Base-by-base conservation (phyloP, 2,888 invertebrate genomes). In the Augiades crinisus region DNA sequence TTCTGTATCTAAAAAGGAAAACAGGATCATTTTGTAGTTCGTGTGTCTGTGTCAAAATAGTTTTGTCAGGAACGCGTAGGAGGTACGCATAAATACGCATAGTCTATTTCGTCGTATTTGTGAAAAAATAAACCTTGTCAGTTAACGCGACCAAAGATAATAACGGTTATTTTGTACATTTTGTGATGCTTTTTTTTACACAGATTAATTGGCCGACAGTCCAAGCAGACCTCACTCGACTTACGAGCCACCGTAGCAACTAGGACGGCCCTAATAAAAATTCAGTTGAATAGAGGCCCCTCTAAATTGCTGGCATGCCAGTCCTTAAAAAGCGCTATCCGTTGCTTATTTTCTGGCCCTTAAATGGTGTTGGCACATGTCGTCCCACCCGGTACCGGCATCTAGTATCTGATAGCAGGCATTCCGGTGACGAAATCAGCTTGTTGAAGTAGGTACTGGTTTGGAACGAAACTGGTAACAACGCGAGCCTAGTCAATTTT, bases 301-400 rank as follows among this genome's bases (percentile, higher is more conserved):
- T 54, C 67, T 63, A 74, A 70, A 79, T 70, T 73, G 77, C 77
- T 64, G 66, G 68, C 67, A 45, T 60, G 54, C 59, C 63, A 56
- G 62, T 55, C 62, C 69, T 71, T 70, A 72, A 70, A 74, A 75
- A 78, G 72, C 65, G 64, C 19, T 50, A 50, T 67, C 68, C 66
- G 54, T 57, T 65, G 65, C 56, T 60, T 65, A 66, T 68, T 61
- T 67, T 65, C 56, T 64, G 62, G 53, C 59, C 81, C 78, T 65
- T 78, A 77, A 67, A 76, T 62, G 76, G 79, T 59, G 54, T 56
- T 61, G 62, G 68, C 80, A 81, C 76, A 83, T 80, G 84, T 72
- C 72, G 69, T 67, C 64, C 59, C 61, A 63, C 65, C 65, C 66
- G 64, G 70, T 54, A 54, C 55, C 47, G 54, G 53, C 55, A 33